Evolutionary conservation across 1,140 invertebrate genomes (phyloP), one percentile per base, ranked within the genome.

Genomic region (Muscidifurax raptorellus): DNA sequence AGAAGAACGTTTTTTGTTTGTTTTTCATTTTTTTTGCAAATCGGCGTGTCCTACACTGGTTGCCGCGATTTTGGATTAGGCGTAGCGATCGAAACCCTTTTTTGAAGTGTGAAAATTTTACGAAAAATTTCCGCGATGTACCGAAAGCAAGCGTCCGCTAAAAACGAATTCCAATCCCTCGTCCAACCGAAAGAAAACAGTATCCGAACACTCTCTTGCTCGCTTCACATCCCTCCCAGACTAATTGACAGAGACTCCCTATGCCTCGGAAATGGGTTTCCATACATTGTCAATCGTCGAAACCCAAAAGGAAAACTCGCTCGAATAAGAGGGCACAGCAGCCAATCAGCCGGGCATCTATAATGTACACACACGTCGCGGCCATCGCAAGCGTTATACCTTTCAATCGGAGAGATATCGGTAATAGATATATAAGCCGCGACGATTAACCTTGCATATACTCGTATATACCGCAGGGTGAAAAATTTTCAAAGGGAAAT

Each of bases 331-430:
- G 75, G n/a, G 30, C 9, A 15, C 7, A 90, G 89, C 89, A 91
- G 90, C 90, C 90, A 92, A 92, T 91, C 90, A 90, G 89, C 86
- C 76, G 83, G 85, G 87, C 89, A 92, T 91, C 88, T 90, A 92
- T 91, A 91, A 92, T 91, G 90, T 91, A 92, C 90, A 91, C 90
- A 91, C 88, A 83, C 90, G 88, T 88, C n/a, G n/a, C n/a, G n/a
- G 90, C 91, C 91, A 91, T 89, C 88, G 27, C n/a, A n/a, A 0
- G 25, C 25, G 59, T n/a, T 71, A 40, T 25, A 40, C 28, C n/a
- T 81, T 81, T n/a, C 44, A 59, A 52, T 30, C 12, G n/a, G 52
- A 69, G 10, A 2, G 22, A 59, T 18, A 59, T 59, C 52, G 22
- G 52, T 59, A 59, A 59, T 59, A n/a, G 5, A 59, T 5, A 59